phyloP scores from a whole-genome alignment of 2,797 vertebrate genomes.

The Hydrocynus forskahlii region DNA sequence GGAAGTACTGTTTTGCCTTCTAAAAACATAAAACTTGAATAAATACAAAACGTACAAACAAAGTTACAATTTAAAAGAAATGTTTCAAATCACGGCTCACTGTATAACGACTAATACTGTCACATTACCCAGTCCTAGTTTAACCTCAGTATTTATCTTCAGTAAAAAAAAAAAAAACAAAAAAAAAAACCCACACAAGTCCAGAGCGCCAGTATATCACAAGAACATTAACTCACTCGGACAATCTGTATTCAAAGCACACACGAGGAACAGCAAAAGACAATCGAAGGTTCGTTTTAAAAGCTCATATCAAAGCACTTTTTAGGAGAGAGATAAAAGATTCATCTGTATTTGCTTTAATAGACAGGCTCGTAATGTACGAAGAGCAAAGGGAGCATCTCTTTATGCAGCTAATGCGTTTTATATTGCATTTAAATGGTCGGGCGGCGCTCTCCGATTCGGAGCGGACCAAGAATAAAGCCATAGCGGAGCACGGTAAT shows the following conservation, averaged over 20 bases:
- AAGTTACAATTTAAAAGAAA: no score
- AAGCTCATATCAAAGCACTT: constrained; percentile 39
- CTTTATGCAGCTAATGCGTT: constrained; percentile 61
- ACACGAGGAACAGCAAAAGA: constrained; percentile 20
- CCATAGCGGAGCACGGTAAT: constrained; percentile 59
- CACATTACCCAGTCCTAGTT: no score
- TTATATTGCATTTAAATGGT: constrained; percentile 61
- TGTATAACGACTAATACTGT: no score
- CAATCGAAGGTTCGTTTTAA: constrained; percentile 39
- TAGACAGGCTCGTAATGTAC: constrained; percentile 49
- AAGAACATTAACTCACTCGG: constrained; percentile 22
- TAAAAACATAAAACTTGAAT: no score
- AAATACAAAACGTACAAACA: no score
- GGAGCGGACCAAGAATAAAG: constrained; percentile 63
- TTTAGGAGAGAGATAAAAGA: constrained; percentile 50
- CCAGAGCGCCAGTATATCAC: no score
- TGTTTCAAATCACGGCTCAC: no score
- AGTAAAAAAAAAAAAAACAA: no score
- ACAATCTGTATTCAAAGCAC: constrained; percentile 23
- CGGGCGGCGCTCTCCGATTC: constrained; percentile 56
- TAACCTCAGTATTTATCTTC: no score
- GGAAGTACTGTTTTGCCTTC: no score
- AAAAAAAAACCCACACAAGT: no score
- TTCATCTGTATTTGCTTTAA: constrained; percentile 42
- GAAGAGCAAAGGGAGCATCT: constrained; percentile 19